Evolutionary conservation across 2,113 vertebrate genomes (phyloP).

Genomic region (Onychostruthus taczanowskii): DNA sequence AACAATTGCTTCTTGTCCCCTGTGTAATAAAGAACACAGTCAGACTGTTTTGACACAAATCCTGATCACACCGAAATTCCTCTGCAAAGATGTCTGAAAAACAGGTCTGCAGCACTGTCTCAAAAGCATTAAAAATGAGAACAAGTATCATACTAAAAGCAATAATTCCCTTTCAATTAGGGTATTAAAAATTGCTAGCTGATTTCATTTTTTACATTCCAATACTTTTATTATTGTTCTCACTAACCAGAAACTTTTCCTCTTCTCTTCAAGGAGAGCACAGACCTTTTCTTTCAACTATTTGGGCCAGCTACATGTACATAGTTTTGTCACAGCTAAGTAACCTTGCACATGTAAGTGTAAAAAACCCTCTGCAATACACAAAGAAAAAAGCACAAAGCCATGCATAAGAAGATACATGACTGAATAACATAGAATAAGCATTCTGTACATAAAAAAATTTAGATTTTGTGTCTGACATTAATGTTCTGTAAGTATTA

Average conservation of each 20-base stretch:
- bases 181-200: neutral
- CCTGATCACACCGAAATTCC: neutral
- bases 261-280: neutral
- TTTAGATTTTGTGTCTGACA: neutral
- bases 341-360: neutral
- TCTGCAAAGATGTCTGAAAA: neutral
- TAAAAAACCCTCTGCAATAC: neutral
- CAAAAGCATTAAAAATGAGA: neutral
- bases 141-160: neutral
- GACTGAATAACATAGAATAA: neutral
- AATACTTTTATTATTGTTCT: neutral
- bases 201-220: neutral
- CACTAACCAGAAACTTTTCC: neutral
- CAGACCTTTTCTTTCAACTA: neutral
- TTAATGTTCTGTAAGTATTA: neutral
- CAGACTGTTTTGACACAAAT: neutral
- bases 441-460: neutral
- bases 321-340: neutral
- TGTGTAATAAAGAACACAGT: constrained; percentile 51
- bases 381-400: neutral
- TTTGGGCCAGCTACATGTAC: neutral
- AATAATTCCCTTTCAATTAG: neutral
- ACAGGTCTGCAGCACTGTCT: neutral
- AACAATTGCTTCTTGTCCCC: constrained; percentile 90
- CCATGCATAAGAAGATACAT: neutral